Evolutionary conservation across 2,797 vertebrate species (phyloP), one percentile per base, ranked within the genome.

Genomic region (Notamacropus eugenii): DNA sequence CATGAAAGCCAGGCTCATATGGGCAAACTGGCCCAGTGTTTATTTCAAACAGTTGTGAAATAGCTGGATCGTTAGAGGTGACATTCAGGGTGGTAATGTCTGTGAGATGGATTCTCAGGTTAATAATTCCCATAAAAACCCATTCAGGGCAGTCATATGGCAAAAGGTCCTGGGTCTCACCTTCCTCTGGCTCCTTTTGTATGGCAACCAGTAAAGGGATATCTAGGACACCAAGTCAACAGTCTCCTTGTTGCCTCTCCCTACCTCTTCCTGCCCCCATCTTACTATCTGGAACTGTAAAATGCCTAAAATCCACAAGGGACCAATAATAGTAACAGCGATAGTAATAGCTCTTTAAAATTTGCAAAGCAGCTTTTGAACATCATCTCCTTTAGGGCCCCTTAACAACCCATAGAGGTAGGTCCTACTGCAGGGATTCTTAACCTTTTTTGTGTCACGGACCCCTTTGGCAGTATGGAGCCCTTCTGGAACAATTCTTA

Each of bases 21-120:
- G 19, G 54, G 34, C 52, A 29, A 91, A 55, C 50, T 22, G 2
- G 90, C 31, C 31, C 50, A 91, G 52, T 11, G 22, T 55, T 91
- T 91, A 91, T 55, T 55, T 91, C 90, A 91, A n/a, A 34, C 50
- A 91, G 54, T 91, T 91, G 54, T 54, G 90, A 91, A 91, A 91
- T 91, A 91, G 52, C 54, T 34, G 90, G 22, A 50, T 91, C 34
- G 52, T 13, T 34, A 31, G 52, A 55, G 13, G 34, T 54, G 19
- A 91, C 52, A 55, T 91, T 91, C 54, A 31, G 90, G 52, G 54
- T 4, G 9, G 34, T 9, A 5, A 91, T 22, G 54, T 91, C 31
- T 87, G 74, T 11, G 40, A 50, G 24, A 50, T 27, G 74, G 24
- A 50, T 50, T 50, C 74, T 46, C 40, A 87, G 40, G 74, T 87